Evolutionary conservation across 1,140 invertebrate genomes (phyloP).

Genomic region (Anagrus nilaparvatae): DNA sequence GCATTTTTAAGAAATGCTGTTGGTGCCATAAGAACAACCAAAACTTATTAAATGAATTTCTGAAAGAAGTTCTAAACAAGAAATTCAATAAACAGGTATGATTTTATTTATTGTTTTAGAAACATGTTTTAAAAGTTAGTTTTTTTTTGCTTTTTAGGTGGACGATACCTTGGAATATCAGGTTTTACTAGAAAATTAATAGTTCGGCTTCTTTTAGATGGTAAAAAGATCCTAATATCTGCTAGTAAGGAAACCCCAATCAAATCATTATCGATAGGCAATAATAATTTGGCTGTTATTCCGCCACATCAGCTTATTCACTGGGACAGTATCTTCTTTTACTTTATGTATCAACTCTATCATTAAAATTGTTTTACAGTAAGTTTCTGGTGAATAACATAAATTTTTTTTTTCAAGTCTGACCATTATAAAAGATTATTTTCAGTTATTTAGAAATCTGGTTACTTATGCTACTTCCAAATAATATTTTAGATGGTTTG

Average conservation of each 20-base stretch:
- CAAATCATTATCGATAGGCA: conserved; percentile 30
- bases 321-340: conserved; percentile 53
- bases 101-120: neutral
- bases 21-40: conserved; percentile 79
- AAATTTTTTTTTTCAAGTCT: neutral
- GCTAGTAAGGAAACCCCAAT: conserved; percentile 47
- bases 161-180: conserved; percentile 57
- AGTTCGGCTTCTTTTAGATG: conserved; percentile 73
- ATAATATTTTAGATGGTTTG: conserved; percentile 23
- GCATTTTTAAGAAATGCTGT: conserved; percentile 68
- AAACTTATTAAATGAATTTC: conserved; percentile 64
- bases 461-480: conserved; percentile 32
- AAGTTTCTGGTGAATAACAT: conserved; percentile 48
- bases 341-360: conserved; percentile 62
- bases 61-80: conserved; percentile 62
- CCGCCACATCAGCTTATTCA: conserved; percentile 38
- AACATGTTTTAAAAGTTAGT: neutral
- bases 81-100: conserved; percentile 51
- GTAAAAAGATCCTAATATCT: conserved; percentile 69
- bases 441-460: conserved; percentile 26
- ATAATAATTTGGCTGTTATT: conserved; percentile 29
- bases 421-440: neutral
- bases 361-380: conserved; percentile 47
- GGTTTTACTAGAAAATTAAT: conserved; percentile 80
- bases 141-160: conserved; percentile 28